Evolutionary conservation across 2,113 vertebrate species (phyloP).

Genomic region (Tetrao urogallus): DNA sequence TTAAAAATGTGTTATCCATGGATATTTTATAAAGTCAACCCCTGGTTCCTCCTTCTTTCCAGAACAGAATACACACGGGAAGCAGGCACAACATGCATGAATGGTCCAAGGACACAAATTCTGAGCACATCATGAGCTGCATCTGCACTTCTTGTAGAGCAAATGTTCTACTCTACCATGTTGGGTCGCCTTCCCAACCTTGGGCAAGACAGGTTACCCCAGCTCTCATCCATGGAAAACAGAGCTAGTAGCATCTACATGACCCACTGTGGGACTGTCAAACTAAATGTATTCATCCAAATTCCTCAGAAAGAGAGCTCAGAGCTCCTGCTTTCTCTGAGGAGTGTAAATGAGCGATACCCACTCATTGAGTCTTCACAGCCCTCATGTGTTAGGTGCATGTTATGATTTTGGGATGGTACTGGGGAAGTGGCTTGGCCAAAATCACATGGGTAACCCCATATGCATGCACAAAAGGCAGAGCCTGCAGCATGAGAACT

Average conservation of each 20-base stretch:
- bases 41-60: not conserved
- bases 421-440: not conserved
- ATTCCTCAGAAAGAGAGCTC: not conserved
- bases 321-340: not conserved
- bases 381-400: not conserved
- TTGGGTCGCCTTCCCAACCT: not conserved
- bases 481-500: not conserved
- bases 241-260: not conserved
- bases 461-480: not conserved
- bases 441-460: not conserved
- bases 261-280: not conserved
- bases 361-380: slow-evolving; percentile 8
- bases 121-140: not conserved
- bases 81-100: rapidly evolving
- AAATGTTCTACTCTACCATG: not conserved
- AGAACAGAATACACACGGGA: not conserved
- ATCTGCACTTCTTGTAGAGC: not conserved
- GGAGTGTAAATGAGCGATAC: not conserved
- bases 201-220: not conserved
- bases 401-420: not conserved
- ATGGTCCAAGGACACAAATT: not conserved
- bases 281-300: not conserved
- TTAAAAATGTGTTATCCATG: not conserved
- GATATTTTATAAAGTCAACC: not conserved
- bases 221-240: not conserved